phyloP scores from a whole-genome alignment of 2,888 invertebrate genomes.

The Eilema depressum region DNA sequence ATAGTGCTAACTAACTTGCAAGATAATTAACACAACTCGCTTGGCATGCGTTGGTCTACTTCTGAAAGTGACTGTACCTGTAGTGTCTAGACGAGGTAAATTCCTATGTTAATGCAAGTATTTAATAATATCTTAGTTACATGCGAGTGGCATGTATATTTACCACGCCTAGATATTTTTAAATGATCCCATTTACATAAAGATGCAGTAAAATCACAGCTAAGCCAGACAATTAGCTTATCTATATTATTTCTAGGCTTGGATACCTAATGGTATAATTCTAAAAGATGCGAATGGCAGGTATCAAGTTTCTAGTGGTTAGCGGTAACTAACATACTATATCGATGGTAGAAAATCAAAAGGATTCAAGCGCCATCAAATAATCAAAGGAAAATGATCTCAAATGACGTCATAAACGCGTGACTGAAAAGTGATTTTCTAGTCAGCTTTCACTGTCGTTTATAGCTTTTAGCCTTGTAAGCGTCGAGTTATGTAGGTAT shows the following conservation, averaged over 20 bases:
- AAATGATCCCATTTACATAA: neutral
- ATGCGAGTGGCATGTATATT: neutral
- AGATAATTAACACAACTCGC: no score
- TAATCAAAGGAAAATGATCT: no score
- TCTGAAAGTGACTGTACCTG: no score
- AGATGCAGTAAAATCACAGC: neutral
- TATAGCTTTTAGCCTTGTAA: no score
- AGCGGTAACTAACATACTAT: neutral
- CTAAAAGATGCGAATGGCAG: neutral
- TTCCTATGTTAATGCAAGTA: neutral
- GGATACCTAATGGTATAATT: no score
- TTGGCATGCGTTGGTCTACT: no score
- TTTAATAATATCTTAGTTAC: neutral
- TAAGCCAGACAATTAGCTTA: neutral
- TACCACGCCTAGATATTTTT: neutral
- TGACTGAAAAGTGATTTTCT: no score
- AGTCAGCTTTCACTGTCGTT: no score
- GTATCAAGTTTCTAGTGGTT: conserved; percentile 5
- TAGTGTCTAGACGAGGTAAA: conserved; percentile 3
- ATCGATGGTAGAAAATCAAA: neutral
- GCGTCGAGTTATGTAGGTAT: no score
- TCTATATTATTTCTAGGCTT: neutral
- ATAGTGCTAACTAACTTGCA: no score
- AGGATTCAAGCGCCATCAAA: no score
- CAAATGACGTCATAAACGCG: no score